Percentiles rank a stretch among this genome's conserved stretches.
Evolutionary conservation across 1,140 invertebrate species (phyloP).

Genomic region (Zaprionus taronus): DNA sequence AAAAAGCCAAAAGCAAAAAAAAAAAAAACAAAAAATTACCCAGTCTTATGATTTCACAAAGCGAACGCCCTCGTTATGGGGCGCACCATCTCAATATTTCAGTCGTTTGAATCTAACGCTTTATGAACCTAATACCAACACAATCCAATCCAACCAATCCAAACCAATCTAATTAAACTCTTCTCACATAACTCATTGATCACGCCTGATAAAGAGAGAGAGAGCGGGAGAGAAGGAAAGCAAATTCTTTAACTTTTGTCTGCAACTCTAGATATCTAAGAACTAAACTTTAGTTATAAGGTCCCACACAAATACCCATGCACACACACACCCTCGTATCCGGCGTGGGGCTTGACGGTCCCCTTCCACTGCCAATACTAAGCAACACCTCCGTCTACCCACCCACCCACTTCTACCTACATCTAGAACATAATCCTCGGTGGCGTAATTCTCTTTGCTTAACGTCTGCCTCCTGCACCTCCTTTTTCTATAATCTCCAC

Average conservation of each 20-base stretch:
- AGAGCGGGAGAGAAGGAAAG: slow-evolving; percentile 41
- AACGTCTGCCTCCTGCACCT: slow-evolving; percentile 29
- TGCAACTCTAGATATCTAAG: slow-evolving; percentile 72
- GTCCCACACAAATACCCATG: slow-evolving; percentile 12
- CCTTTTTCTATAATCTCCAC: neutral
- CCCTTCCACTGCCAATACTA: slow-evolving; percentile 46
- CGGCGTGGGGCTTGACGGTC: slow-evolving; percentile 17
- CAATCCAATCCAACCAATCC: slow-evolving; percentile 18
- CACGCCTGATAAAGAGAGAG: slow-evolving; percentile 29
- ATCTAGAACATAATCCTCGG: slow-evolving; percentile 26
- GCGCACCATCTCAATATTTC: slow-evolving; percentile 16
- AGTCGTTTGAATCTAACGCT: slow-evolving; percentile 63
- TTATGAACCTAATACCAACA: slow-evolving; percentile 51
- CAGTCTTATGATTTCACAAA: slow-evolving; percentile 65
- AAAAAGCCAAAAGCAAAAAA: slow-evolving; percentile 45
- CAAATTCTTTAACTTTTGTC: slow-evolving; percentile 71
- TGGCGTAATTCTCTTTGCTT: slow-evolving; percentile 46
- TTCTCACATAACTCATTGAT: slow-evolving; percentile 80
- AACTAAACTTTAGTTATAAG: slow-evolving; percentile 65
- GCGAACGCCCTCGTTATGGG: slow-evolving; percentile 8
- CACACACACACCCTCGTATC: slow-evolving; percentile 27
- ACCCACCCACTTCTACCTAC: slow-evolving; percentile 42
- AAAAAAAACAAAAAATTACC: slow-evolving; percentile 41
- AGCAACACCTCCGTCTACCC: slow-evolving; percentile 22
- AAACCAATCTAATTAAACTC: slow-evolving; percentile 17